Evolutionary conservation across 2,888 invertebrate genomes (phyloP), one percentile per base, ranked within the genome.

Genomic region (Carabus problematicus): DNA sequence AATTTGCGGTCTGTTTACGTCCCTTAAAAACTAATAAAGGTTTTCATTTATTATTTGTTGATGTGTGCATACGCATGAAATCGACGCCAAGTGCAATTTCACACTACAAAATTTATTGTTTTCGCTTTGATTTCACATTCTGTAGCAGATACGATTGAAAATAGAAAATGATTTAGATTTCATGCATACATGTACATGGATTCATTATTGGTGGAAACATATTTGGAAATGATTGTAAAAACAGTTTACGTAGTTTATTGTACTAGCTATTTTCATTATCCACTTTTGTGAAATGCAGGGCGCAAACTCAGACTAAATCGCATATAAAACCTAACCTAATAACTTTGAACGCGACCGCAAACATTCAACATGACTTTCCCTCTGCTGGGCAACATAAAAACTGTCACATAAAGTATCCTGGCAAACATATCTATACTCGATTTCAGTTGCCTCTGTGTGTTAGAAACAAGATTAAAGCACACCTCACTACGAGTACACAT

Each of bases 21-120:
- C 64, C 64, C 39, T 64, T 56, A 56, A 64, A 64, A 64, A 61
- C 62, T 62, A 62, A 62, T 62, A 62, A 62, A 47, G 62, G 62
- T 47, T 61, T 61, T 49, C 61, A 45, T 43, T 61, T 45, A 47
- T 62, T 62, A 62, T 62, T 61, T 62, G 62, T 18, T 62, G 62
- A 62, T 62, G 47, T 49, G 45, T 62, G 47, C 12, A 47, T 14
- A 60, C 14, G 45, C 45, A 49, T 52, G 3, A 2, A 29, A 29
- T 29, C 6, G 29, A 29, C 29, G 29, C 29, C 29, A 29, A 29
- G 2, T 29, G 6, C 29, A 29, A 29, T 29, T 29, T 29, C 29
- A 29, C 29, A 29, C 29, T 29, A 29, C 29, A 29, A 3, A 29
- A 29, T 29, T 29, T 29, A 29, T 29, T 29, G 29, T 29, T 29